Base-by-base conservation (phyloP, 2,888 invertebrate genomes). In the Thalpophila matura region DNA sequence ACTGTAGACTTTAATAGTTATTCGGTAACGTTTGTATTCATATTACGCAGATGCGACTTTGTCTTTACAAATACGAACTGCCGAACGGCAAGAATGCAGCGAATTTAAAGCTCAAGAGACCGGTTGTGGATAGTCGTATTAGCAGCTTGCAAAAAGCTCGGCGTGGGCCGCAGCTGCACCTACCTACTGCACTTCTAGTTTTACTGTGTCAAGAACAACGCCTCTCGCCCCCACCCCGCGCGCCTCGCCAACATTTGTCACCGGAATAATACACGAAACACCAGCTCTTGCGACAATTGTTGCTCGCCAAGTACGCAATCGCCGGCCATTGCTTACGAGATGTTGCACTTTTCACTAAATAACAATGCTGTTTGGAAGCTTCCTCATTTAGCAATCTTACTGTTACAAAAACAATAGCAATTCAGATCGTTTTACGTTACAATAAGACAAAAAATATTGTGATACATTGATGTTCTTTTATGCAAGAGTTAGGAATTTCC, bases 161-260 rank as follows among this genome's bases (percentile, higher is more conserved):
- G 89, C 89, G 95, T 95, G 91, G 95, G 94, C 81, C 86, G 92
- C 88, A 86, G 89, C 90, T 93, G 94, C 94, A 94, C 93, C 94
- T 94, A 94, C 94, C 93, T 94, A 94, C 93, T 95, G 95, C 94
- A 94, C 93, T 93, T 93, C 94, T 93, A 93, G 94, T 91, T 91
- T 95, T 94, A 95, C 94, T 95, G 93, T 95, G 95, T 94, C 95
- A 95, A 95, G 95, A 91, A 95, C 95, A 91, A 94, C 94, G 89
- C 88, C 92, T 93, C 91, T 89, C 90, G 91, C 86, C 92, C 91
- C 89, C 87, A 84, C 87, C 88, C 83, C 86, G 83, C 87, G 74
- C 79, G 66, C 74, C 77, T 66, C 74, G 69, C 42, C 69, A 78
- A 66, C 82, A 82, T 86, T 88, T 86, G 87, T 87, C 87, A 86